Percentiles rank a stretch among this genome's conserved stretches.
Conservation (phyloP, 2,113 vertebrate genomes). For the Thalassarche chlororhynchos region DNA sequence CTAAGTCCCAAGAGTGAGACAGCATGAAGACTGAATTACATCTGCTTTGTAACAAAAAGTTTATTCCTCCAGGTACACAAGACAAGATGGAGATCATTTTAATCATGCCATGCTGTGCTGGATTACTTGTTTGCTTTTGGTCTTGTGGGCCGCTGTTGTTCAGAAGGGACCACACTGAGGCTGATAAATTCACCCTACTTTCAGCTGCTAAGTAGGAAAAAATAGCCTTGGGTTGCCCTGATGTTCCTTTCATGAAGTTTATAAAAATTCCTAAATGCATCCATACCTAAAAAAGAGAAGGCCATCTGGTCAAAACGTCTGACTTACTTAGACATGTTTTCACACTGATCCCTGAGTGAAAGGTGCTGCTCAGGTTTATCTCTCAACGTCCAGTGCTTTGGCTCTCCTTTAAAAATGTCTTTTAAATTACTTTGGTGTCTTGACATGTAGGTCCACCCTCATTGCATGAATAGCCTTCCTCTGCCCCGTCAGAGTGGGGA, state of each 20-base stretch:
- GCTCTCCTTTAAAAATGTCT: neutral
- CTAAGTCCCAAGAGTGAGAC: neutral
- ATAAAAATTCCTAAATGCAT: neutral
- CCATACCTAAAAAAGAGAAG: neutral
- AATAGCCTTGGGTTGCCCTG: neutral
- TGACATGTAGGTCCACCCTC: too few species aligned
- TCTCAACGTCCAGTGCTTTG: neutral
- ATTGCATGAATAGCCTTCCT: neutral
- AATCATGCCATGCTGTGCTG: neutral
- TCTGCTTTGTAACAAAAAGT: neutral
- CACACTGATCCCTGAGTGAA: neutral
- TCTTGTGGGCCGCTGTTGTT: neutral
- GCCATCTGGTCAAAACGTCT: neutral
- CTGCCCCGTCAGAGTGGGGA: neutral
- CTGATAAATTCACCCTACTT: neutral
- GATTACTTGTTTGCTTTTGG: neutral
- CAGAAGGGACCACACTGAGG: neutral
- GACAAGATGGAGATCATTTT: conserved; percentile 2
- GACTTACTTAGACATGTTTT: neutral
- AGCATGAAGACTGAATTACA: conserved; percentile 24
- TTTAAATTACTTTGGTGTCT: neutral
- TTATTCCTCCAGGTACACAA: conserved; percentile 16
- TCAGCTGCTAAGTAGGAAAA: neutral
- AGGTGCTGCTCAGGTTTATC: neutral
- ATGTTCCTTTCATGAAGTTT: neutral